These are phyloP conservation scores for Macrotus californicus DNA, from an alignment of 2,113 vertebrate species.

Conservation along the genomic window DNA sequence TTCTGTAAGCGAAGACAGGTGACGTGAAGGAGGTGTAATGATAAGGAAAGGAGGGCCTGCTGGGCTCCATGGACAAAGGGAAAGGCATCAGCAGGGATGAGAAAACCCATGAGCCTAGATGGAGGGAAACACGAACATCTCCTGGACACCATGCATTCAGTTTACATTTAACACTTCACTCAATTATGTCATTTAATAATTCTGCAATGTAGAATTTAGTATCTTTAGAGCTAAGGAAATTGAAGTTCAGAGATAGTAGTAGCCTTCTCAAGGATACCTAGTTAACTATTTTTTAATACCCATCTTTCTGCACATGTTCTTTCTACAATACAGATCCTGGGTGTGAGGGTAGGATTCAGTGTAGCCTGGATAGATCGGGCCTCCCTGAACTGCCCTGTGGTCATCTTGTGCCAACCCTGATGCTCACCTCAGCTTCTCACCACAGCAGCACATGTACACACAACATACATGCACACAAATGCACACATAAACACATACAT, in stretches of 20 bases:
- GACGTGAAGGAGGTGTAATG: neutral
- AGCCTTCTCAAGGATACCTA: neutral
- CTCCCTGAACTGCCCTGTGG: neutral
- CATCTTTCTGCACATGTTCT: neutral
- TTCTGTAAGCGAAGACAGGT: neutral
- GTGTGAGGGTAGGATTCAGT: neutral
- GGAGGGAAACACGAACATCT: neutral
- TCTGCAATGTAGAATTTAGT: neutral
- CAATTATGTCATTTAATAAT: neutral
- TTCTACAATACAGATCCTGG: neutral
- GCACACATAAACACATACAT: fast-evolving
- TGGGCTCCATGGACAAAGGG: neutral
- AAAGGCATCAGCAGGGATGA: neutral
- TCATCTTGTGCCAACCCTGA: neutral
- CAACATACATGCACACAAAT: too few relatives aligned
- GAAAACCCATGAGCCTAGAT: neutral
- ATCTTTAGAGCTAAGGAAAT: neutral
- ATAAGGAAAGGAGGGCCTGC: neutral
- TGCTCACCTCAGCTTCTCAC: neutral
- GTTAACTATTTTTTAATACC: neutral
- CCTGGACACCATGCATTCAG: neutral
- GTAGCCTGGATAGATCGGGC: neutral
- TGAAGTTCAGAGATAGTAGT: neutral
- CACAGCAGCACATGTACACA: neutral
- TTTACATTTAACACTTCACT: neutral